Base-by-base conservation (phyloP, 2,888 invertebrate species). In the Conus canariensis region DNA sequence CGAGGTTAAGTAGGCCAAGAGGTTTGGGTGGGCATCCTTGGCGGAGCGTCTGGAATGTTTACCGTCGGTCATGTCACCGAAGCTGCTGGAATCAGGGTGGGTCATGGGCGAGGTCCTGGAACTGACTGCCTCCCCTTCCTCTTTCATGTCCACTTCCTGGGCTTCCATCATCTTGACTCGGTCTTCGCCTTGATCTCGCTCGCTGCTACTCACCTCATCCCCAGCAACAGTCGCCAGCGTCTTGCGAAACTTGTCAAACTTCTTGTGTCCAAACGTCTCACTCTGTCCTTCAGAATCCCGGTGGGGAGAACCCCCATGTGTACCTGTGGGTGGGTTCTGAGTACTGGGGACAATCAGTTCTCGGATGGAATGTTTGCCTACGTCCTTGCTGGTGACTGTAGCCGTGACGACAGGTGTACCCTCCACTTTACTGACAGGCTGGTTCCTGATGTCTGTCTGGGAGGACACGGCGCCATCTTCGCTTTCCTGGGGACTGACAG, bases 221-320 rank as follows among this genome's bases (percentile, higher is more conserved):
- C 89, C 90, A 82, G 59, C 60, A 88, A 88, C 86, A 14, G 80
- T 60, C 4, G 67, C 67, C 58, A 90, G 90, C 59, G 94, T 93
- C 85, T 95, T 95, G 45, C 95, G 91, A 70, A 95, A 90, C 90
- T 95, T 95, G 92, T 95, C 95, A 93, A 95, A 95, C 88, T 95
- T 95, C 89, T 95, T 95, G 91, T 95, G 95, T 64, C 92, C 92
- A 87, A 92, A 92, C 8, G 89, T 91, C 80, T 92, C 92, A 8
- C 77, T 88, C 12, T 88, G 82, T 8, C 60, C 64, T 25, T 90
- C 91, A 19, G 80, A 80, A 1, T 92, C 92, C 64, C 88, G 58
- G 5, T 90, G 80, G 12, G 91, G 91, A 1, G 91, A 91, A 8
- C 91, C 88, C 91, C 88, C 25, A n/a, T n/a, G 60, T 8, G 90